Evolutionary conservation across 1,140 invertebrate genomes (phyloP).

Genomic region (Drosophila tristis): DNA sequence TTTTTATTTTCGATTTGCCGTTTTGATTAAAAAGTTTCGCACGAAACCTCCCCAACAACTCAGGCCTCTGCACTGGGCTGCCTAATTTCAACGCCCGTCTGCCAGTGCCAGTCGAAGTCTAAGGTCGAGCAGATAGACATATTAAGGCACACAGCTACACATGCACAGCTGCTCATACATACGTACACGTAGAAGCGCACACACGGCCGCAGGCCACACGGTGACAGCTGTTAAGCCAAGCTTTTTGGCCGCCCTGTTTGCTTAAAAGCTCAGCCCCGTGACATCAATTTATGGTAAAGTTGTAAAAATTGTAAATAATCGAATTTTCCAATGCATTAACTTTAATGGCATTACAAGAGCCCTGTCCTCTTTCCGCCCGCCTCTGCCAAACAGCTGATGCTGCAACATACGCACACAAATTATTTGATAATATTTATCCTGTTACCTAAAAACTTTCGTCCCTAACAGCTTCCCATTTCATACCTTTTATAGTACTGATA

Average conservation of each 20-base stretch:
- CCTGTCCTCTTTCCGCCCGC: not conserved
- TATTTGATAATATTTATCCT: not conserved
- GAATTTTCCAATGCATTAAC: constrained; percentile 75
- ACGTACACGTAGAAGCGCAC: constrained; percentile 11
- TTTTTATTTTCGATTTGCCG: constrained; percentile 73
- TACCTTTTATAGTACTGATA: not conserved
- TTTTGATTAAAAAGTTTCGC: constrained; percentile 77
- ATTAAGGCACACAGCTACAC: not conserved
- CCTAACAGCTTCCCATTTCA: not conserved
- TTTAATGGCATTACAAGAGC: constrained; percentile 57
- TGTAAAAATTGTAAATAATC: constrained; percentile 66
- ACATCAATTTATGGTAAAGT: constrained; percentile 54
- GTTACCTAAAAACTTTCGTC: not conserved
- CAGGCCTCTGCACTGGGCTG: constrained; percentile 27
- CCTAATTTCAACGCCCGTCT: constrained; percentile 41
- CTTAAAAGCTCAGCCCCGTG: constrained; percentile 41
- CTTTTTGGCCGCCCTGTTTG: constrained; percentile 34
- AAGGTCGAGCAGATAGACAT: constrained; percentile 27
- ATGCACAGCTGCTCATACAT: constrained; percentile 6
- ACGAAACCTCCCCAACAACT: constrained; percentile 34
- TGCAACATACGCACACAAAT: not conserved
- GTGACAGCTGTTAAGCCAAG: constrained; percentile 51
- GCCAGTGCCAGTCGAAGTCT: constrained; percentile 5
- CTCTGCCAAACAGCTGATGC: not conserved
- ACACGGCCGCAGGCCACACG: constrained; percentile 26